Conservation (phyloP, 2,888 invertebrate genomes). For the Leptothorax acervorum region DNA sequence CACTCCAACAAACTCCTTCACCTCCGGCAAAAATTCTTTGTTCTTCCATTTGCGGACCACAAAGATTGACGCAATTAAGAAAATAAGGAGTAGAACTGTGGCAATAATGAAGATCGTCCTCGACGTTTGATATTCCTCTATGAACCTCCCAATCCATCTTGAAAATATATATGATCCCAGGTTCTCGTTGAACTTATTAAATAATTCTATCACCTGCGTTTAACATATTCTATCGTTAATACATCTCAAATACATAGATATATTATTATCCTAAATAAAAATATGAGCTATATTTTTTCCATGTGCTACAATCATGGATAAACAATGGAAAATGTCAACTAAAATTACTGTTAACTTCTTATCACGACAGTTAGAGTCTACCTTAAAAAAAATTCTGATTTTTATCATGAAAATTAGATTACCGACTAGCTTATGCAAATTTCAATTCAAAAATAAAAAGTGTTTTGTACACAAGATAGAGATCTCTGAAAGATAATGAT, state of each 20-base stretch:
- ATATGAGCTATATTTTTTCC: neutral
- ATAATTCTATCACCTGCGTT: slow-evolving; percentile 82
- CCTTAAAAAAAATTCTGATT: neutral
- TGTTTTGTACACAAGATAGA: neutral
- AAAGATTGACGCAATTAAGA: slow-evolving; percentile 72
- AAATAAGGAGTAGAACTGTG: slow-evolving; percentile 68
- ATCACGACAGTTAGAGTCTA: neutral
- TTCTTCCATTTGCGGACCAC: slow-evolving; percentile 85
- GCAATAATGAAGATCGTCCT: slow-evolving; percentile 73
- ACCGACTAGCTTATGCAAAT: neutral
- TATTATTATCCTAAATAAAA: neutral
- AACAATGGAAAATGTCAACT: neutral
- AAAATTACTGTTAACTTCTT: neutral
- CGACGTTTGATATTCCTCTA: slow-evolving; percentile 80
- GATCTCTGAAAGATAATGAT: neutral
- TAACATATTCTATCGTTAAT: slow-evolving; percentile 19
- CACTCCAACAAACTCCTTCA: slow-evolving; percentile 87
- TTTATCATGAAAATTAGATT: neutral
- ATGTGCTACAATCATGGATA: neutral
- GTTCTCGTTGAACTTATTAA: slow-evolving; percentile 81
- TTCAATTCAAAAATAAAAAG: neutral
- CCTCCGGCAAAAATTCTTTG: slow-evolving; percentile 85
- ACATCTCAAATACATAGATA: neutral
- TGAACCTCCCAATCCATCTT: slow-evolving; percentile 81
- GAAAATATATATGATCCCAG: slow-evolving; percentile 81